These are phyloP conservation scores for Andrena marginata DNA, from an alignment of 2,888 invertebrate genomes.

Conservation along the genomic window DNA sequence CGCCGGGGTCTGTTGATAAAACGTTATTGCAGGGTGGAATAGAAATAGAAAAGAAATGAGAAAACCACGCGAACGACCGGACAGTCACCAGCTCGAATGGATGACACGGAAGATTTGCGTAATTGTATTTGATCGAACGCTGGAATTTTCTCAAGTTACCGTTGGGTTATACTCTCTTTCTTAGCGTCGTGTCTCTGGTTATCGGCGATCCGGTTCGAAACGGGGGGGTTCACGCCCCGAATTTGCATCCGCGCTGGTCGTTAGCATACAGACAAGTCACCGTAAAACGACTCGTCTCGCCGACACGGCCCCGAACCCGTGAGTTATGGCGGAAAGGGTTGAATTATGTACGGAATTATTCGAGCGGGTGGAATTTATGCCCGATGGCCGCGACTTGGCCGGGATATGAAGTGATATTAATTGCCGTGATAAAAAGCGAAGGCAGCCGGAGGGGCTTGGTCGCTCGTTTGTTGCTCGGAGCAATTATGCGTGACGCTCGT, in stretches of 20 bases:
- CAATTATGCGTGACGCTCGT: slow-evolving; percentile 59
- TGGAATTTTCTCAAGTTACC: neutral
- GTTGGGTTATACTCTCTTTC: neutral
- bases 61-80: neutral
- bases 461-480: slow-evolving; percentile 51
- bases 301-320: slow-evolving; percentile 59
- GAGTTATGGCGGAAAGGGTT: slow-evolving; percentile 84
- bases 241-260: slow-evolving; percentile 73
- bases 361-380: slow-evolving; percentile 82
- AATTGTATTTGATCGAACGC: neutral
- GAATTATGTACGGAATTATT: slow-evolving; percentile 84
- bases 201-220: neutral
- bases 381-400: slow-evolving; percentile 63
- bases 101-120: neutral
- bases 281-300: slow-evolving; percentile 64
- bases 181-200: neutral
- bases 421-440: slow-evolving; percentile 70
- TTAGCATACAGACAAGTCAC: slow-evolving; percentile 76
- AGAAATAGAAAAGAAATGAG: neutral
- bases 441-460: slow-evolving; percentile 20
- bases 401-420: slow-evolving; percentile 74
- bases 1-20: neutral
- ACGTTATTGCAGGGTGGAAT: neutral
- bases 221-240: slow-evolving; percentile 65
- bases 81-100: no score